phyloP scores from a whole-genome alignment of 2,888 invertebrate species.

The Leistus spinibarbis region DNA sequence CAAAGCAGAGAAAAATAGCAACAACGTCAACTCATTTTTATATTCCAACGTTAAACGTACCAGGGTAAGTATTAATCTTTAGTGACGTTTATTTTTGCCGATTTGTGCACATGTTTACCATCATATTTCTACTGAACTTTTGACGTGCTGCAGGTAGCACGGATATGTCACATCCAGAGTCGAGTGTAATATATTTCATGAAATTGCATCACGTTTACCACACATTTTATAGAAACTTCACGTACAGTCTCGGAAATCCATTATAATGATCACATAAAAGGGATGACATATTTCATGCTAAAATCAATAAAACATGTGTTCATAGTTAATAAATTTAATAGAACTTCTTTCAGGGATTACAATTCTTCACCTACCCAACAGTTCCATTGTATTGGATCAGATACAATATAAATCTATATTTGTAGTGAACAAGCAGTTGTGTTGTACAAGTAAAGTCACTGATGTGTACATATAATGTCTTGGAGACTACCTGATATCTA shows the following conservation, averaged over 20 bases:
- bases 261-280: background rate
- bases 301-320: background rate
- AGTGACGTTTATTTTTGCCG: constrained; percentile 2
- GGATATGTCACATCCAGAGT: constrained; percentile 19
- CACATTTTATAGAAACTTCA: constrained; percentile 18
- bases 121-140: constrained; percentile 23
- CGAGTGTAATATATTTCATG: constrained; percentile 13
- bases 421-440: too few relatives aligned
- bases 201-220: constrained; percentile 18
- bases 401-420: too few relatives aligned
- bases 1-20: constrained; percentile 20
- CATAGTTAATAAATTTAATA: too few relatives aligned
- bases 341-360: too few relatives aligned
- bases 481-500: too few relatives aligned
- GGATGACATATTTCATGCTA: background rate
- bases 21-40: constrained; percentile 15
- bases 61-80: background rate
- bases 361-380: too few relatives aligned
- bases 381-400: too few relatives aligned
- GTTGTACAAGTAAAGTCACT: too few relatives aligned
- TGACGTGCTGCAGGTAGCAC: background rate
- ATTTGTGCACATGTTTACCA: constrained; percentile 30
- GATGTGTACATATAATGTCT: too few relatives aligned
- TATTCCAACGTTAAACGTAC: background rate
- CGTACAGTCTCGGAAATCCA: too few relatives aligned